Percentiles rank a stretch among this genome's conserved stretches.
Conservation (phyloP, 2,888 invertebrate species). For the Leptinotarsa juncta region DNA sequence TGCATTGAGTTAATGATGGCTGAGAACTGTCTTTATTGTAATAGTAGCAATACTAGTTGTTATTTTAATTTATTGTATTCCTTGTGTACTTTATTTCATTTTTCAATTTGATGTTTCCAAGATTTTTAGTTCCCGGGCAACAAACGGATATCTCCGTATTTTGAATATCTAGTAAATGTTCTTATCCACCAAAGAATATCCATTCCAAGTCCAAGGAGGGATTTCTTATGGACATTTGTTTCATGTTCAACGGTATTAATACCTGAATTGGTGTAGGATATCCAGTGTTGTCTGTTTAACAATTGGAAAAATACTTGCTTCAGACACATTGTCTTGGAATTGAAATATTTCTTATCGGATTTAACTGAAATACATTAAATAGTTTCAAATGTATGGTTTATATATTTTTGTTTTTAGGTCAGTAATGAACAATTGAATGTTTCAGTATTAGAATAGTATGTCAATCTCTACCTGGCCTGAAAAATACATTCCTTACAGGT, state of each 20-base stretch:
- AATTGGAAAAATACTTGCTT: not conserved
- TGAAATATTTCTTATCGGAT: not conserved
- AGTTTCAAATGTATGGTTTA: not conserved
- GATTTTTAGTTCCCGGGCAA: not conserved
- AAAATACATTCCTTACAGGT: not conserved
- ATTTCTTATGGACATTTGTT: too few species aligned
- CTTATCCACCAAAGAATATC: too few species aligned
- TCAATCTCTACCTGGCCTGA: not conserved
- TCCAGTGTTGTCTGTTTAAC: not conserved
- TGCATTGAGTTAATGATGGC: not conserved
- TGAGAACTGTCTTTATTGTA: not conserved
- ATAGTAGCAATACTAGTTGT: conserved; percentile 2
- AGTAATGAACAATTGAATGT: not conserved
- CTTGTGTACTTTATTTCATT: conserved; percentile 9
- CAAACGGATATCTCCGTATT: too few species aligned
- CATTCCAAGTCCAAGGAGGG: too few species aligned
- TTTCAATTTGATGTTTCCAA: not conserved
- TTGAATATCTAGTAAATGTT: too few species aligned
- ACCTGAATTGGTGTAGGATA: too few species aligned
- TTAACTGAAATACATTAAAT: not conserved
- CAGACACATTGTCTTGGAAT: not conserved
- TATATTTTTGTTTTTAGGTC: not conserved
- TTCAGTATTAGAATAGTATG: not conserved
- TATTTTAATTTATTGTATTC: conserved; percentile 11
- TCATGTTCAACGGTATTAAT: too few species aligned